A percentile compares a stretch with the other conserved stretches of the same genome.
Conservation (phyloP, 2,888 invertebrate species). For the Hanleya hanleyi region DNA sequence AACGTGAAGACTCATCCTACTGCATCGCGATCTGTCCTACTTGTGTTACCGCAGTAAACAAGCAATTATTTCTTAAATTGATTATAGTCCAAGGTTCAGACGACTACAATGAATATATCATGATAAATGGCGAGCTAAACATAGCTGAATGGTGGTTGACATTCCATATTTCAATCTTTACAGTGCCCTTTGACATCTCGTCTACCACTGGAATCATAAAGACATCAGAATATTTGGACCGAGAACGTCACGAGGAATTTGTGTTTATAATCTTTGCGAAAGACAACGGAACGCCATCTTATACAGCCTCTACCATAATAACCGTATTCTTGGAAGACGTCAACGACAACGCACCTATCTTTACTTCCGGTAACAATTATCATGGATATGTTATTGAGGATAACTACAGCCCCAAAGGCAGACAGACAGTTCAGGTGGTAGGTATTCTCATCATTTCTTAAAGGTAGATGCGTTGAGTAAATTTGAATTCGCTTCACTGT, state of each 20-base stretch:
- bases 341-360: constrained; percentile 40
- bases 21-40: no score
- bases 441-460: no score
- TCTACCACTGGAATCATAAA: constrained; percentile 16
- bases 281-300: constrained; percentile 36
- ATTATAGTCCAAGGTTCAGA: no score
- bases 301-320: constrained; percentile 29
- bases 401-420: constrained; percentile 17
- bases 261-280: constrained; percentile 33
- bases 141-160: neutral
- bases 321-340: constrained; percentile 34
- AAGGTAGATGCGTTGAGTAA: no score
- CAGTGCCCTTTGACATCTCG: constrained; percentile 24
- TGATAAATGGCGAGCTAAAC: neutral
- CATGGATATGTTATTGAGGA: constrained; percentile 35
- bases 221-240: constrained; percentile 26
- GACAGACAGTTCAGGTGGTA: constrained; percentile 35
- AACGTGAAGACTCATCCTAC: no score
- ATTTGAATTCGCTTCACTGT: no score
- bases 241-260: constrained; percentile 21
- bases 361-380: constrained; percentile 19
- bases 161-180: constrained; percentile 1
- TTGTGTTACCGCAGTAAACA: no score
- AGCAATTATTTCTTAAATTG: no score
- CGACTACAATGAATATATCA: neutral